phyloP scores from a whole-genome alignment of 2,888 invertebrate species.

The Coenonympha arcania region DNA sequence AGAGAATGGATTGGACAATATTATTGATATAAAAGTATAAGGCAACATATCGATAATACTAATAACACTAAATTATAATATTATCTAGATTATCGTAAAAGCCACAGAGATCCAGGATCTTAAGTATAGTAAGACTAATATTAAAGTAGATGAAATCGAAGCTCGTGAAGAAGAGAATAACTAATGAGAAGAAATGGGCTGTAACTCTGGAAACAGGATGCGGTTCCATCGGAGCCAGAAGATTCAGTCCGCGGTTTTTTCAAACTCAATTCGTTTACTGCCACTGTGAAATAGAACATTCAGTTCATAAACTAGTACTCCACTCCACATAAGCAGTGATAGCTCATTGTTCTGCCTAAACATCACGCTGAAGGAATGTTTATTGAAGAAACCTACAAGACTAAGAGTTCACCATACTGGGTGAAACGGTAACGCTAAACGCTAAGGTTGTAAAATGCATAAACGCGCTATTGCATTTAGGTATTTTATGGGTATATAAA shows the following conservation, averaged over 20 bases:
- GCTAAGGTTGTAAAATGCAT: too few relatives aligned
- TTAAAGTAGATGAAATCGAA: conserved; percentile 22
- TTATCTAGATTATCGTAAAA: neutral
- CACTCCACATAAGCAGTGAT: too few relatives aligned
- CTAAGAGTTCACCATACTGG: too few relatives aligned
- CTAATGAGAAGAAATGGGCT: conserved; percentile 43
- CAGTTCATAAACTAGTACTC: too few relatives aligned
- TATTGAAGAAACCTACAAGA: too few relatives aligned
- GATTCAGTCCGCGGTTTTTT: conserved; percentile 59
- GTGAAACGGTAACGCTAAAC: too few relatives aligned
- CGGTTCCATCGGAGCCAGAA: conserved; percentile 48
- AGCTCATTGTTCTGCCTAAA: too few relatives aligned
- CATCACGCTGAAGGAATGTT: too few relatives aligned
- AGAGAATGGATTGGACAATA: neutral
- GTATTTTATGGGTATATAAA: too few relatives aligned
- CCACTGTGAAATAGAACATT: conserved; percentile 42
- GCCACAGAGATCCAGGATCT: neutral
- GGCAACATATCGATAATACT: neutral
- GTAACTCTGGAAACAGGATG: conserved; percentile 33
- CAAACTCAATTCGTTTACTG: conserved; percentile 64
- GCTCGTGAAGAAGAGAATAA: conserved; percentile 41
- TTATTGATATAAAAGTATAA: neutral
- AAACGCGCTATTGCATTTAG: too few relatives aligned
- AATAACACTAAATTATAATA: conserved; percentile 9
- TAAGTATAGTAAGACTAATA: neutral